phyloP scores from a whole-genome alignment of 2,113 vertebrate genomes.

The Petrocephalus microphthalmus region DNA sequence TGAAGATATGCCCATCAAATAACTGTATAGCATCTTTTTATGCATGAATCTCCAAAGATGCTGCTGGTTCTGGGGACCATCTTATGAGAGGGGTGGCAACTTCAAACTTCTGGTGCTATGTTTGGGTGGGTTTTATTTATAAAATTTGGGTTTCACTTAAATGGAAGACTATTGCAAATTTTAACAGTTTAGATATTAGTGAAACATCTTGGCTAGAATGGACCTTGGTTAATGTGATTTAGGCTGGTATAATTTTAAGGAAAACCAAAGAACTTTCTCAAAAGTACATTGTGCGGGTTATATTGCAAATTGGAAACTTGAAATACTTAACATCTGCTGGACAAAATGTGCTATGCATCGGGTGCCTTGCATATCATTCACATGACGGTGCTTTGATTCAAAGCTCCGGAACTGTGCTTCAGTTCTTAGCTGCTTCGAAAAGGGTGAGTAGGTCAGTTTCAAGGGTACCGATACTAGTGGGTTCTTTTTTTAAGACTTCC shows the following conservation, averaged over 20 bases:
- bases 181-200: no score
- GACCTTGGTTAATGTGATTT: neutral
- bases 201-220: neutral
- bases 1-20: neutral
- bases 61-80: neutral
- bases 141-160: neutral
- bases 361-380: no score
- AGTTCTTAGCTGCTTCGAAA: no score
- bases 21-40: neutral
- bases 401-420: no score
- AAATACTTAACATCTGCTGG: neutral
- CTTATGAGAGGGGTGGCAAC: neutral
- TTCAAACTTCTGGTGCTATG: no score
- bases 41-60: neutral
- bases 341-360: neutral
- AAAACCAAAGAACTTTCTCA: no score
- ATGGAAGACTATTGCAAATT: neutral
- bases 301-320: neutral
- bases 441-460: no score
- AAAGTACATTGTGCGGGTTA: neutral
- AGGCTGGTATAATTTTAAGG: neutral
- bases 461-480: no score
- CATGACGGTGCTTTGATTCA: no score
- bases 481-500: no score
- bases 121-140: neutral